phyloP scores from a whole-genome alignment of 2,797 vertebrate genomes.

The Podarcis siculus region DNA sequence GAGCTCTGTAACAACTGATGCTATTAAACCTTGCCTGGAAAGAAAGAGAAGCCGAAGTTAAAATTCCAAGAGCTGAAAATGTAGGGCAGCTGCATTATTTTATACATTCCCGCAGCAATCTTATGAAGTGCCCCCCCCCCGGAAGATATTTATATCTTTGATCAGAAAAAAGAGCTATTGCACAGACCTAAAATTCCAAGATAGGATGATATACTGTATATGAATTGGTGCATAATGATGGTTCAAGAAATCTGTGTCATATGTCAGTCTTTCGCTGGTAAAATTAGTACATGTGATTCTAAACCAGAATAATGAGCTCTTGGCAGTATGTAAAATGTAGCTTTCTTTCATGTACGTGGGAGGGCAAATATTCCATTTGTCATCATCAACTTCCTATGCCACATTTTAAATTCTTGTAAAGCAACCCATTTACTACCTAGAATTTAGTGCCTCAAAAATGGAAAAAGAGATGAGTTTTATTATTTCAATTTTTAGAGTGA shows the following conservation, averaged over 20 bases:
- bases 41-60: neutral
- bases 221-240: neutral
- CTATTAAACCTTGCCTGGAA: neutral
- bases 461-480: neutral
- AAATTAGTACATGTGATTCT: neutral
- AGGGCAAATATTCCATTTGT: neutral
- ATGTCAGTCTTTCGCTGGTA: neutral
- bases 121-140: neutral
- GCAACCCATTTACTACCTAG: neutral
- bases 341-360: neutral
- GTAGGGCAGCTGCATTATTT: slow-evolving; percentile 14
- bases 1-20: neutral
- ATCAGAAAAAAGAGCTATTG: neutral
- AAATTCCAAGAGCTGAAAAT: slow-evolving; percentile 1
- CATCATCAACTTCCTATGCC: neutral
- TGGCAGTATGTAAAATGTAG: neutral
- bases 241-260: neutral
- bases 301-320: neutral
- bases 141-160: neutral
- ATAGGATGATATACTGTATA: neutral
- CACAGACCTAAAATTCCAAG: neutral
- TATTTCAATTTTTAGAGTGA: neutral
- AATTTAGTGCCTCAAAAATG: neutral
- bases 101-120: neutral
- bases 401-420: slow-evolving; percentile 4